Evolutionary conservation across 2,797 vertebrate genomes (phyloP).

Genomic region (Gastrophryne carolinensis): DNA sequence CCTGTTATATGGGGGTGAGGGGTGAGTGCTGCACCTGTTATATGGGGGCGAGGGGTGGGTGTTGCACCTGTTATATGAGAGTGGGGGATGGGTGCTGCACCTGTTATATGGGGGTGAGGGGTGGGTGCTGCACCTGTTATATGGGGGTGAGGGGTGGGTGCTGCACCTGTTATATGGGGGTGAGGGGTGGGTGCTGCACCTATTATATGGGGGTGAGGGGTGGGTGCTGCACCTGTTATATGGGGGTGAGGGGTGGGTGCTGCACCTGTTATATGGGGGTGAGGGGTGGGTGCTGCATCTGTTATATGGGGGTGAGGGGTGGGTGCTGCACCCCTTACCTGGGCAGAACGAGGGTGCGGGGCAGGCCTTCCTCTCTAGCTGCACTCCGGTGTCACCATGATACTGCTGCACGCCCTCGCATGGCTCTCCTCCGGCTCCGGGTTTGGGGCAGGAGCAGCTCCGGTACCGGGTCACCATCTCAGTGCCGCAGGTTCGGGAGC

Average conservation of each 20-base stretch:
- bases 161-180: too few relatives aligned
- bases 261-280: too few relatives aligned
- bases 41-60: not conserved
- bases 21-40: not conserved
- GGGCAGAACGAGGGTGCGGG: conserved; percentile 73
- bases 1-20: conserved; percentile 67
- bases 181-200: accelerated
- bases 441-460: conserved; percentile 78
- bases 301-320: not conserved
- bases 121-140: conserved; percentile 55
- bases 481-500: conserved; percentile 79
- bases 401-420: conserved; percentile 71
- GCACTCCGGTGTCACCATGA: conserved; percentile 67
- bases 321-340: conserved; percentile 60
- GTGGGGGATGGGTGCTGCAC: not conserved
- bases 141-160: conserved; percentile 75
- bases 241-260: not conserved
- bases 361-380: conserved; percentile 76
- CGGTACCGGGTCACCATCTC: conserved; percentile 78
- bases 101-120: not conserved
- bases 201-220: not conserved
- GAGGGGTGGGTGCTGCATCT: not conserved
- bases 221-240: not conserved
- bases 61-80: conserved; percentile 67
- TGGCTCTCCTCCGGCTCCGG: conserved; percentile 65